These are phyloP conservation scores for Schizothorax lantsangensis DNA, from an alignment of 2,797 vertebrate species.

Conservation along the genomic window DNA sequence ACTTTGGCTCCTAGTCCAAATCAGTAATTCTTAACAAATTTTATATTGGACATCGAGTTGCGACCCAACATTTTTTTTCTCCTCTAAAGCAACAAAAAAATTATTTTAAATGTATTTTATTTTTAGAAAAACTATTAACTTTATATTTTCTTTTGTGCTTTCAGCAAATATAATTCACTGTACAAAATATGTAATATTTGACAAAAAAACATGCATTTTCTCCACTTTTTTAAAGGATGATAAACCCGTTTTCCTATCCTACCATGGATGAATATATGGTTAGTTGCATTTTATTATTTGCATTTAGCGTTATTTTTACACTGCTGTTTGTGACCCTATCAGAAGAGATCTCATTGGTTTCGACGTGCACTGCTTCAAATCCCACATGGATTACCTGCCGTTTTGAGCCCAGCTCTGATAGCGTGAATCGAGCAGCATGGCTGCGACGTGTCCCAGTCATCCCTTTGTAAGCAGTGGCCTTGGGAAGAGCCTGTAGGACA, in stretches of 20 bases:
- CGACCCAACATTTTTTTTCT: too few relatives aligned
- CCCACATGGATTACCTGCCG: neutral
- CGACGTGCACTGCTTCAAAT: neutral
- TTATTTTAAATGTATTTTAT: neutral
- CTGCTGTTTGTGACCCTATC: neutral
- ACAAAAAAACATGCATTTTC: neutral
- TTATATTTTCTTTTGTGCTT: neutral
- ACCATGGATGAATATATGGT: neutral
- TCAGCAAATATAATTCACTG: neutral
- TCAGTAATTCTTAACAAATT: neutral
- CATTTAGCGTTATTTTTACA: neutral
- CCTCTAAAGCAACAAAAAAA: neutral
- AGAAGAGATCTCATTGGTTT: neutral
- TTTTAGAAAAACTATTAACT: neutral
- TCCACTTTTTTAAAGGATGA: neutral
- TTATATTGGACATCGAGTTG: neutral
- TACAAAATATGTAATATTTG: neutral
- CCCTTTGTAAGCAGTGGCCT: constrained; percentile 51
- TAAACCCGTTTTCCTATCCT: neutral
- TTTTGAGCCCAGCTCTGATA: neutral
- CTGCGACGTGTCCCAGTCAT: neutral
- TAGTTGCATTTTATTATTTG: neutral
- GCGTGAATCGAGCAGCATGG: neutral
- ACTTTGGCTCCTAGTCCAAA: neutral
- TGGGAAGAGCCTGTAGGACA: constrained; percentile 58